Evolutionary conservation across 2,888 invertebrate genomes (phyloP).

Genomic region (Dicycla oo): DNA sequence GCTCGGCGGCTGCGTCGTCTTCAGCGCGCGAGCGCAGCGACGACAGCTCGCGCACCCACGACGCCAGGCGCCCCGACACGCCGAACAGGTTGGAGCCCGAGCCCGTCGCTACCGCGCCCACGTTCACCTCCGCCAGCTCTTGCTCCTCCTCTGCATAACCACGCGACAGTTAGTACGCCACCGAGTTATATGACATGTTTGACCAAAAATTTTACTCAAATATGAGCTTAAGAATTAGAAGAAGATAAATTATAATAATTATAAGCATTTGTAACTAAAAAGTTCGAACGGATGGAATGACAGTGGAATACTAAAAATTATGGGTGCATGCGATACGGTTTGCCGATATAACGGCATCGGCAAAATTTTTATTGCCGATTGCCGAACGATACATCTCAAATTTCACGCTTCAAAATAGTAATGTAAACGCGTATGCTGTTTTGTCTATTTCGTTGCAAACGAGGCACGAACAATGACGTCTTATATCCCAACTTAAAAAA

Average conservation of each 20-base stretch:
- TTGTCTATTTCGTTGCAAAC: too few relatives aligned
- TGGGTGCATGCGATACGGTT: too few relatives aligned
- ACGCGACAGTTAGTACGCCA: neutral
- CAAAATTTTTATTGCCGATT: too few relatives aligned
- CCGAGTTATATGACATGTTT: neutral
- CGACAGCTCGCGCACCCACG: constrained; percentile 88
- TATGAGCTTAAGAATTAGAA: neutral
- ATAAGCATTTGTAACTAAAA: constrained; percentile 31
- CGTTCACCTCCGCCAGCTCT: constrained; percentile 84
- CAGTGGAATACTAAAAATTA: constrained; percentile 40
- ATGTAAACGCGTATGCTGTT: too few relatives aligned
- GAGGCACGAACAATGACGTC: too few relatives aligned
- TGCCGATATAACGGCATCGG: too few relatives aligned
- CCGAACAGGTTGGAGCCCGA: constrained; percentile 89
- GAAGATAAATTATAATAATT: constrained; percentile 14
- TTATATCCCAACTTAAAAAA: too few relatives aligned
- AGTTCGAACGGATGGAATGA: constrained; percentile 31
- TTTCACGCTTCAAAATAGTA: too few relatives aligned
- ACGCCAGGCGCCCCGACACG: constrained; percentile 87
- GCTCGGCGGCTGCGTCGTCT: constrained; percentile 83
- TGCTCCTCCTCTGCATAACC: constrained; percentile 82
- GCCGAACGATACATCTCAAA: too few relatives aligned
- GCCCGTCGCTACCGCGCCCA: constrained; percentile 87
- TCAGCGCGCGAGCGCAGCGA: constrained; percentile 83
- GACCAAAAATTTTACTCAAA: neutral